phyloP scores from a whole-genome alignment of 2,797 vertebrate species.

The Acestrorhynchus altus region DNA sequence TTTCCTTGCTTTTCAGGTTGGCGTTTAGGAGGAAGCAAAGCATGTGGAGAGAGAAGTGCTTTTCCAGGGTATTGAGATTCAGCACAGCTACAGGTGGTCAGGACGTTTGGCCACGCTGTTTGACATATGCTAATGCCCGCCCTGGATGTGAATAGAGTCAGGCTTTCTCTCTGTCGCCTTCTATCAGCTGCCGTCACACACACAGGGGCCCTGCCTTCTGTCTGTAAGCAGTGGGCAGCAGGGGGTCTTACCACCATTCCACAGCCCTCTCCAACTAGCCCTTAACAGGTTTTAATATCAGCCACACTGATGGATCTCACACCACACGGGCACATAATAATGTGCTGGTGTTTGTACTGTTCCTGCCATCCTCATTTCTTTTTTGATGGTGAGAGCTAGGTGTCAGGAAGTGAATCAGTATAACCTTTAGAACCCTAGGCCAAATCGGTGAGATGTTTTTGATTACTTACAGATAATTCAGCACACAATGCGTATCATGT shows the following conservation, averaged over 20 bases:
- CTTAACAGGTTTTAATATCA: constrained; percentile 39
- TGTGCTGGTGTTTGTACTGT: not conserved
- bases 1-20: constrained; percentile 37
- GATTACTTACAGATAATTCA: too few species aligned
- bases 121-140: constrained; percentile 73
- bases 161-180: constrained; percentile 72
- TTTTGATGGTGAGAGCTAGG: not conserved
- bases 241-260: constrained; percentile 48
- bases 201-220: constrained; percentile 63
- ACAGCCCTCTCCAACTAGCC: constrained; percentile 24
- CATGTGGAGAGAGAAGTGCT: constrained; percentile 38
- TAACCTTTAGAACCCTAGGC: too few species aligned
- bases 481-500: too few species aligned
- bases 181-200: constrained; percentile 70
- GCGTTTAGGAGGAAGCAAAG: constrained; percentile 47
- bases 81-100: constrained; percentile 72
- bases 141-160: constrained; percentile 70
- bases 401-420: too few species aligned
- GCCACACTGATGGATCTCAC: constrained; percentile 18
- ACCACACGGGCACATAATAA: too few species aligned
- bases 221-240: constrained; percentile 48
- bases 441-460: too few species aligned
- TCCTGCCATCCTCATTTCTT: not conserved
- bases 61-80: constrained; percentile 44
- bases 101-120: constrained; percentile 64